Base-by-base conservation (phyloP, 2,888 invertebrate species). In the Antheraea assamensis region DNA sequence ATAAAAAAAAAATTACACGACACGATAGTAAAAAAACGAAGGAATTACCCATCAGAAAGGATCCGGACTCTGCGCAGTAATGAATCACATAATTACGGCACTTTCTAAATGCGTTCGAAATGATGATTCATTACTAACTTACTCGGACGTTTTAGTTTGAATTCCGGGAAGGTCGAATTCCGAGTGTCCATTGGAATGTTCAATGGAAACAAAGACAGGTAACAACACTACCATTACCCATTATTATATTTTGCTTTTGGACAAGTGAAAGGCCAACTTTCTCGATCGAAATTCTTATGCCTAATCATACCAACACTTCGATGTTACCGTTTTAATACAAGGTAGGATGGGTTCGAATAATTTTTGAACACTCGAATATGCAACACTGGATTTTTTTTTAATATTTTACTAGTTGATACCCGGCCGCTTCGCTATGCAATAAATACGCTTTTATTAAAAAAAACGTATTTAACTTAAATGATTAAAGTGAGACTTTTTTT, bases 71-170 rank as follows among this genome's bases (percentile, higher is more conserved):
- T 30, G 30, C 10, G 13, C 2, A 2, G 2, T 24, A 24, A 58
- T 64, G 61, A 64, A 64, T 64, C 61, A 64, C 61, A 30, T 64
- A 64, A 64, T 64, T 64, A 64, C 27, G 27, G 17, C 61, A 64
- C 61, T 64, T 64, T 64, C 61, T 64, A 64, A 64, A 30, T 64
- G 30, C 61, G 30, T 64, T 64, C 27, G 17, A 64, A 64, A 64
- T 4, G 5, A 30, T 64, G 61, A 64, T 30, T 64, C 61, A 64
- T 64, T 64, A 17, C 17, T 30, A 30, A 64, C 61, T 64, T 64
- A 27, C 27, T 30, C 19, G 24, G 24, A 13, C 8, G 21, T 58
- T 58, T 58, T 58, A 58, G 58, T 64, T 64, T 17, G 61, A 64
- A 64, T 64, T 64, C 61, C 27, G 27, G 61, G 61, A 64, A 64